phyloP scores from a whole-genome alignment of 2,888 invertebrate genomes.

The Pyrrhosoma nymphula region DNA sequence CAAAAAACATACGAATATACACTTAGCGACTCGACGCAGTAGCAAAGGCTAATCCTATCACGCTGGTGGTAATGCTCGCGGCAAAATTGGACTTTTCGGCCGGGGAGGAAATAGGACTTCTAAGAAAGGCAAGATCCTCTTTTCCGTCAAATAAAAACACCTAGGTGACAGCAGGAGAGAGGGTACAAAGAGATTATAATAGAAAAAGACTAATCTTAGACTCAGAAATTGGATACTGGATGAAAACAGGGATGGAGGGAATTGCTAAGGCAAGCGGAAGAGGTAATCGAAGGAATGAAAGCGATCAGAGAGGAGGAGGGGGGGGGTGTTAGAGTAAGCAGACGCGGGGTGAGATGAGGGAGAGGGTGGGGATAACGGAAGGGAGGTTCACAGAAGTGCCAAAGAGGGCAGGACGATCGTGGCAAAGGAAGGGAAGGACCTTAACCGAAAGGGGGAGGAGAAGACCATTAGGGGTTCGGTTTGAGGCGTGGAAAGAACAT shows the following conservation, averaged over 20 bases:
- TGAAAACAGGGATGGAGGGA: background rate
- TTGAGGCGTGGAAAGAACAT: constrained; percentile 57
- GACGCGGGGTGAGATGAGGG: background rate
- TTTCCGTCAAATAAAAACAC: background rate
- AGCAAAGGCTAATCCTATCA: background rate
- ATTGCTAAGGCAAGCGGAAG: background rate
- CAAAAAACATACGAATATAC: background rate
- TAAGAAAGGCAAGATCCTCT: background rate
- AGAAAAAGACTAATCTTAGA: background rate
- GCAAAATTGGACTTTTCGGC: background rate
- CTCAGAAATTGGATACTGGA: background rate
- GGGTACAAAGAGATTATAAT: background rate
- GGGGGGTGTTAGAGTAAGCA: background rate
- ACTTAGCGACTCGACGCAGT: background rate
- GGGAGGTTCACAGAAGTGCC: background rate
- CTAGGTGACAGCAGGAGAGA: background rate
- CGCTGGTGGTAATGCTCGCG: background rate
- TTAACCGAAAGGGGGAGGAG: background rate
- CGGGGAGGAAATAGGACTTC: background rate
- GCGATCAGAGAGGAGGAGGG: background rate
- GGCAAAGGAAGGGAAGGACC: background rate
- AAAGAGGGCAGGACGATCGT: constrained; percentile 6
- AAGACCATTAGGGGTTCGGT: constrained; percentile 35
- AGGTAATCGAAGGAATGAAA: background rate
- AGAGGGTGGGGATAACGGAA: background rate